Conservation (phyloP, 1,140 invertebrate genomes). For the Heliothis virescens region DNA sequence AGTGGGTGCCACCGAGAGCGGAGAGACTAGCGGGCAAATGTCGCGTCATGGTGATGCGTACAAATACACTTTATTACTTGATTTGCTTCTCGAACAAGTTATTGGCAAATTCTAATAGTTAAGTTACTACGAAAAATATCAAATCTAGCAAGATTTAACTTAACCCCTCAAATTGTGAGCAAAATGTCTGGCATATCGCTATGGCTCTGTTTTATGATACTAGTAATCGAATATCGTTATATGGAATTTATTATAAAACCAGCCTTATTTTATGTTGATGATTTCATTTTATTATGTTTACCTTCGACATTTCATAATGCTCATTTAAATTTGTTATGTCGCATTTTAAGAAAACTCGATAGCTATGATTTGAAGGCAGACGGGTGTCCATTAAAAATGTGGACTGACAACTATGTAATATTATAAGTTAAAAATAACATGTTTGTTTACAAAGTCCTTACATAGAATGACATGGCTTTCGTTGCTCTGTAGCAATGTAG, state of each 20-base stretch:
- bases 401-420: neutral
- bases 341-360: neutral
- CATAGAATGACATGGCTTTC: too few species aligned
- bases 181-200: too few species aligned
- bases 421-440: neutral
- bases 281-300: constrained; percentile 29
- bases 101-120: too few species aligned
- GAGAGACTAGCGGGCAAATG: neutral
- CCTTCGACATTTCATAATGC: constrained; percentile 30
- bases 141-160: too few species aligned
- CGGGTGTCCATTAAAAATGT: neutral
- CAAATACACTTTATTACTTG: too few species aligned
- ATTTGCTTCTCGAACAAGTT: too few species aligned
- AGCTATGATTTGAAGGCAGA: neutral
- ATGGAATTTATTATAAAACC: neutral
- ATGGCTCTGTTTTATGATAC: neutral
- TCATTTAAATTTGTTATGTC: constrained; percentile 19
- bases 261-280: constrained; percentile 12
- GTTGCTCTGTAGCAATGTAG: neutral
- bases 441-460: neutral
- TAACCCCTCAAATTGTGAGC: too few species aligned
- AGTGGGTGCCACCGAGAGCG: constrained; percentile 1
- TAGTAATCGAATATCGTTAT: neutral
- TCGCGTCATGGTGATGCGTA: too few species aligned
- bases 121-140: too few species aligned